These are phyloP conservation scores for Cyrtodaria siliqua DNA, from an alignment of 2,888 invertebrate genomes.

Conservation along the genomic window DNA sequence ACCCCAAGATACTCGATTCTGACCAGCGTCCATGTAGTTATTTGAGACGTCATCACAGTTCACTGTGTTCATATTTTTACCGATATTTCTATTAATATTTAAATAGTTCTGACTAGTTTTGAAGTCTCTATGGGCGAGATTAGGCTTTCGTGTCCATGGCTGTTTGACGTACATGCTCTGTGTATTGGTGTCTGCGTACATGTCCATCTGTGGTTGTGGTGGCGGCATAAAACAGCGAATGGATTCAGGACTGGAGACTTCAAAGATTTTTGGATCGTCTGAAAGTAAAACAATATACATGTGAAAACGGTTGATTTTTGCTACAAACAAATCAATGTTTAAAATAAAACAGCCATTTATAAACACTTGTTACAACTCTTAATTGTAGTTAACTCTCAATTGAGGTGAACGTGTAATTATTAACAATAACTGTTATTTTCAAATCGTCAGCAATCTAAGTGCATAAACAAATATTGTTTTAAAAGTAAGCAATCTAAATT, in stretches of 20 bases:
- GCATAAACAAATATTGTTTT: too few species aligned
- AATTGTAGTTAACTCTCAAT: too few species aligned
- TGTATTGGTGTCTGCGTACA: conserved; percentile 12
- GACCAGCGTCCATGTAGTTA: conserved; percentile 25
- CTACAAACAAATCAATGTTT: too few species aligned
- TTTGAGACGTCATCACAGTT: conserved; percentile 43
- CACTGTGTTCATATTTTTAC: conserved; percentile 19
- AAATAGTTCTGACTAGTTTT: conserved; percentile 31
- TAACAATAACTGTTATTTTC: too few species aligned
- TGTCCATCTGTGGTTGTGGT: conserved; percentile 20
- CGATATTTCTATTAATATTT: conserved; percentile 37
- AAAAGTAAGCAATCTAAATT: too few species aligned
- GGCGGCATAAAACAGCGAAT: conserved; percentile 31
- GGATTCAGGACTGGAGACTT: conserved; percentile 61
- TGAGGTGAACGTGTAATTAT: too few species aligned
- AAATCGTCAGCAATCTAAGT: too few species aligned
- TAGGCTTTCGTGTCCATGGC: conserved; percentile 56
- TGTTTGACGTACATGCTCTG: conserved; percentile 51
- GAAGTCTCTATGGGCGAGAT: conserved; percentile 44
- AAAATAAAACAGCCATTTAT: too few species aligned
- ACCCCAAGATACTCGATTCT: conserved; percentile 51
- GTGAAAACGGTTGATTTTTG: too few species aligned
- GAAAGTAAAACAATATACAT: conserved; percentile 52
- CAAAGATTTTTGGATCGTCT: conserved; percentile 72
- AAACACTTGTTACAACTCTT: too few species aligned